Evolutionary conservation across 2,888 invertebrate genomes (phyloP), one percentile per base, ranked within the genome.

Genomic region (Gasteruption jaculator): DNA sequence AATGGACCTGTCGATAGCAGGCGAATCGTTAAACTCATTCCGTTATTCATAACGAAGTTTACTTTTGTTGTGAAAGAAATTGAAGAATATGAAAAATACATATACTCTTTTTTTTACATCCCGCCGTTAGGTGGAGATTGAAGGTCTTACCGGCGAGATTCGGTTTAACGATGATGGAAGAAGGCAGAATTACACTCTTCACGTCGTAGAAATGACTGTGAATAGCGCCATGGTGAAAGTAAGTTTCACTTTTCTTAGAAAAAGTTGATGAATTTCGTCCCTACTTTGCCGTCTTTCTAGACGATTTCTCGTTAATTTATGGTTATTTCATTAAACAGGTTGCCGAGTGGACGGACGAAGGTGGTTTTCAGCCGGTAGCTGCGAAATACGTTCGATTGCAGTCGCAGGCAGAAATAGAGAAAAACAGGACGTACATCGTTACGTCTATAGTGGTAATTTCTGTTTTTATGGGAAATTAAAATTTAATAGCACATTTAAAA

Each of bases 191-290:
- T 93, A 91, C 68, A 87, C 90, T 1, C 74, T 93, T 50, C 88
- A 92, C 66, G 86, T 91, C 45, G 87, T 94, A 36, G 89, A 93
- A 73, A 91, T 94, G 89, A 92, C 93, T 4, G 86, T 91, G 41
- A 90, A 92, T 62, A 91, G 91, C 63, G 89, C 90, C 19, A 87
- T 91, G 86, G 83, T 91, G 12, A 91, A 91, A 79, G 85, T 83
- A 65, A 67, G 68, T 56, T 18, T 32, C 21, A 36, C 29, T n/a
- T n/a, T n/a, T n/a, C n/a, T n/a, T n/a, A n/a, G 25, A 41, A 34
- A 21, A 3, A 31, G 37, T 10, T n/a, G 41, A 24, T n/a, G 11
- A 36, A 35, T 16, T 32, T 7, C 7, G 25, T 14, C 24, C 24
- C n/a, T 10, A 10, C 41, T 41, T 43, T 15, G 41, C 21, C 8